Conservation (phyloP, 2,888 invertebrate species). For the Drosophila testacea region DNA sequence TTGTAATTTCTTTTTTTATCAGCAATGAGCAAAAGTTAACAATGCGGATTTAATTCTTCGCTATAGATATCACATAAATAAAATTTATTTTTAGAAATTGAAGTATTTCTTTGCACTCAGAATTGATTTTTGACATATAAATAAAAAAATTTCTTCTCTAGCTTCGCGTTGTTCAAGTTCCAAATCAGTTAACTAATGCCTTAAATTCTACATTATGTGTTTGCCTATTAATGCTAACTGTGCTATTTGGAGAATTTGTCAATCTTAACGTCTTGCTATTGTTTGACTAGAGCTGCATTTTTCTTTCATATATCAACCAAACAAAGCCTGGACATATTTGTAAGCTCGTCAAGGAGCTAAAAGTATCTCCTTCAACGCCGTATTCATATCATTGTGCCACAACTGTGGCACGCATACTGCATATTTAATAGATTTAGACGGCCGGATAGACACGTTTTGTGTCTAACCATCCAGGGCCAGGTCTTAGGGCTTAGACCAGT, state of each 20-base stretch:
- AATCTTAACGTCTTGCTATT: slow-evolving; percentile 12
- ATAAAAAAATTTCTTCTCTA: neutral
- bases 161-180: neutral
- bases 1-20: neutral
- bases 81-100: neutral
- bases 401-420: slow-evolving; percentile 63
- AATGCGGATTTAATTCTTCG: neutral
- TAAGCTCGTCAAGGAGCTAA: slow-evolving; percentile 18
- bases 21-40: neutral
- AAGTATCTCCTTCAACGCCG: neutral
- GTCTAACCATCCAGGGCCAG: slow-evolving; percentile 31
- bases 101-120: neutral
- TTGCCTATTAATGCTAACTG: slow-evolving; percentile 2
- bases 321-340: slow-evolving; percentile 31
- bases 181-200: neutral
- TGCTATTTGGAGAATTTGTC: slow-evolving; percentile 15
- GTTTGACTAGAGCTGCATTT: slow-evolving; percentile 1
- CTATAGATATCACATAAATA: neutral
- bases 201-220: neutral
- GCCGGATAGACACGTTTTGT: slow-evolving; percentile 48
- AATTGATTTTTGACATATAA: neutral
- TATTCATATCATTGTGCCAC: slow-evolving; percentile 30
- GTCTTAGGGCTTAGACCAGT: slow-evolving; percentile 43
- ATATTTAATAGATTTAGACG: slow-evolving; percentile 72
- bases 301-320: slow-evolving; percentile 1